Evolutionary conservation across 2,113 vertebrate species (phyloP).

Genomic region (Dicrurus megarhynchus): DNA sequence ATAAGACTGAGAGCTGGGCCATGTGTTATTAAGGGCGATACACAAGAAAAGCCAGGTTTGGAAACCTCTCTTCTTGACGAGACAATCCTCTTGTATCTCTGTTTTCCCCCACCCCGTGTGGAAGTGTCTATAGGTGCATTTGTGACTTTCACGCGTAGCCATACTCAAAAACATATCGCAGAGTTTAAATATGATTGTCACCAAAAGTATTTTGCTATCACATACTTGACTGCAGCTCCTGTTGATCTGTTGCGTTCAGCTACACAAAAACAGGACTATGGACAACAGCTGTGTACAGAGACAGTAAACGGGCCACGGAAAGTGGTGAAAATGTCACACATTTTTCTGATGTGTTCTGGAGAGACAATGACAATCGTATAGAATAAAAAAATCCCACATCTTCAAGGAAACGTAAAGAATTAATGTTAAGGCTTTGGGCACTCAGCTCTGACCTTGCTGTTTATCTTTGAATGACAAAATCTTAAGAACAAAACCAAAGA

Average conservation of each 20-base stretch:
- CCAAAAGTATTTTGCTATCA: background rate
- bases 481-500: background rate
- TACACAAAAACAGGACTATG: background rate
- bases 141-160: background rate
- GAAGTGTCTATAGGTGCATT: background rate
- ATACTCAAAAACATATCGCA: background rate
- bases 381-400: background rate
- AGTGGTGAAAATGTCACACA: background rate
- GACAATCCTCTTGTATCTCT: background rate
- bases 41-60: background rate
- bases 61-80: background rate
- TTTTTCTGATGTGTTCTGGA: background rate
- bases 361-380: background rate
- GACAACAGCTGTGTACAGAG: background rate
- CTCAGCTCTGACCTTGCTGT: background rate
- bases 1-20: background rate
- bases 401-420: background rate
- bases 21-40: background rate
- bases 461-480: background rate
- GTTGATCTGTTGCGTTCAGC: background rate
- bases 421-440: background rate
- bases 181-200: background rate
- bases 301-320: background rate
- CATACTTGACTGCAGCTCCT: background rate
- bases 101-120: accelerated